These are phyloP conservation scores for Microplitis mediator DNA, from an alignment of 1,140 invertebrate genomes.

Conservation along the genomic window DNA sequence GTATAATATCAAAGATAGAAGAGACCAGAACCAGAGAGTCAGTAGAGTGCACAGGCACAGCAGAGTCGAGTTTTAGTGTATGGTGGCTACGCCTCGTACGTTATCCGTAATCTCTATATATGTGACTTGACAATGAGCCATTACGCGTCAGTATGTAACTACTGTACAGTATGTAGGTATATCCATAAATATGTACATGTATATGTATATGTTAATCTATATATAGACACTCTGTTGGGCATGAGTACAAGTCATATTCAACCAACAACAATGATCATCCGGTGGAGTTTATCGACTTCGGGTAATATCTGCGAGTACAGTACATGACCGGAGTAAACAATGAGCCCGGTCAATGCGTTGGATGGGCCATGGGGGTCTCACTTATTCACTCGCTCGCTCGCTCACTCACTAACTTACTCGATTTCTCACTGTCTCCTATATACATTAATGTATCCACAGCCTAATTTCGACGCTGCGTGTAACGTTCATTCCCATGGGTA, in stretches of 20 bases:
- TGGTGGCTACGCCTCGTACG: background rate
- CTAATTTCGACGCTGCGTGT: slow-evolving; percentile 25
- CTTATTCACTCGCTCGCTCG: background rate
- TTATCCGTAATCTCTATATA: slow-evolving; percentile 10
- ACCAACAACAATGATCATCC: slow-evolving; percentile 24
- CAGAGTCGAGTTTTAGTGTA: background rate
- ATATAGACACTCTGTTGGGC: background rate
- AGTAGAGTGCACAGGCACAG: no score
- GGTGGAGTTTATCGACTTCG: slow-evolving; percentile 28
- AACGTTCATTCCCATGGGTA: slow-evolving; percentile 7
- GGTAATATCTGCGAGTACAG: slow-evolving; percentile 29
- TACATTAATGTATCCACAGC: slow-evolving; percentile 24
- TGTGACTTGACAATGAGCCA: slow-evolving; percentile 7
- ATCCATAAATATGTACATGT: background rate
- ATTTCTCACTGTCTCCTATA: slow-evolving; percentile 11
- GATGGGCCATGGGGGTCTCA: slow-evolving; percentile 1
- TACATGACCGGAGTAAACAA: slow-evolving; percentile 30
- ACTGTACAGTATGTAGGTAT: background rate
- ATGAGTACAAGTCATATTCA: slow-evolving; percentile 11
- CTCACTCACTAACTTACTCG: no score
- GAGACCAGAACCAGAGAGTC: no score
- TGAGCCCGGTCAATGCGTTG: slow-evolving; percentile 15
- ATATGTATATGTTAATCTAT: slow-evolving; percentile 1
- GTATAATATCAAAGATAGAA: no score
- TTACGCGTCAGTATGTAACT: background rate